Evolutionary conservation across 37 sponge, comb jelly and placozoan genomes (phyloP).

Genomic region (Spongia lamella): DNA sequence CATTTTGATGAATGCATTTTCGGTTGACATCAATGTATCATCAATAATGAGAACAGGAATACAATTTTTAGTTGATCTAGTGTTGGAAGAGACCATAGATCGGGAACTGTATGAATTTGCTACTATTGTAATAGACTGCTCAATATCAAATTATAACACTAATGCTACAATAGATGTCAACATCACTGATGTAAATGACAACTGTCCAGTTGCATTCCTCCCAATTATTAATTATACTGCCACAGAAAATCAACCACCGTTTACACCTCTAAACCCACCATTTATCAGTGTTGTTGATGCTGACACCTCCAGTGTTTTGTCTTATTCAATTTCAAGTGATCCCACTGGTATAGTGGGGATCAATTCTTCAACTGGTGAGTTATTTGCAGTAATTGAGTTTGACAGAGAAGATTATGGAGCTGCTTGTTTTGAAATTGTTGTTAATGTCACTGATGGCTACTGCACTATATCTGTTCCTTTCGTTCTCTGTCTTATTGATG

Average conservation of each 20-base stretch:
- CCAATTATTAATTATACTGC: constrained; percentile 32
- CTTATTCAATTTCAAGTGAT: neutral
- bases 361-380: constrained; percentile 31
- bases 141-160: neutral
- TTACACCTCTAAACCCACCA: constrained; percentile 11
- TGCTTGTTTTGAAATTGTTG: constrained; percentile 2
- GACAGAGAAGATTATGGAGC: constrained; percentile 25
- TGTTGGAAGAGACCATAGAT: constrained; percentile 1
- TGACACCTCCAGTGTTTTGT: constrained; percentile 16
- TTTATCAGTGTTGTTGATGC: constrained; percentile 35
- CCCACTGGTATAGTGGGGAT: constrained; percentile 30
- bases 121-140: neutral
- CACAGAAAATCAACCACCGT: constrained; percentile 11
- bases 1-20: no score
- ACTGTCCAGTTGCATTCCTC: neutral
- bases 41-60: no score
- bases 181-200: constrained; percentile 22
- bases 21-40: no score
- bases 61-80: no score
- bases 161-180: neutral
- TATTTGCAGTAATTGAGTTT: constrained; percentile 21
- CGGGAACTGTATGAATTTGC: neutral
- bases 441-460: constrained; percentile 36
- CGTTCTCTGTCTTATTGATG: constrained; percentile 31
- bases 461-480: neutral